Conservation (phyloP, 2,113 vertebrate genomes). For the Daboia siamensis region DNA sequence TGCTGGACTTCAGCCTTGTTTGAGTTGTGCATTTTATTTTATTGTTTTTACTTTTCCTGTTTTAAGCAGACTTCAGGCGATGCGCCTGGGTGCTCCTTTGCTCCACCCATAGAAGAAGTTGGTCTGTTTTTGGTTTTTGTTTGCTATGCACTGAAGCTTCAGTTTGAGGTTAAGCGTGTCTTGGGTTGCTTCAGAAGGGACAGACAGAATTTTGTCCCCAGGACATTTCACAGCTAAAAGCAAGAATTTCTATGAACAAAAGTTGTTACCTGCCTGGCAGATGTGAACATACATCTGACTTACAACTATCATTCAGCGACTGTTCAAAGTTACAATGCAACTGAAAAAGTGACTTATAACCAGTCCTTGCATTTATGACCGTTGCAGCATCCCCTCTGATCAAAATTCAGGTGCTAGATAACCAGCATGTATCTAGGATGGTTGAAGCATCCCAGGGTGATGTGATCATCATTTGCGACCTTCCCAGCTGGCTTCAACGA, state of each 20-base stretch:
- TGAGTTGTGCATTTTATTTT: background rate
- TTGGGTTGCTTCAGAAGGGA: background rate
- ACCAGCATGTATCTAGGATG: no score
- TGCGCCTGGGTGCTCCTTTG: background rate
- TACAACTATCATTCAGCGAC: background rate
- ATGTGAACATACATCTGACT: background rate
- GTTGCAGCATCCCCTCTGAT: no score
- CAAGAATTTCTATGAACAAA: background rate
- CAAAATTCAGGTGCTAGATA: no score
- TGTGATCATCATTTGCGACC: no score
- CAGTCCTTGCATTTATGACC: no score
- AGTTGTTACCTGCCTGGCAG: background rate
- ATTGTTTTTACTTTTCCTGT: background rate
- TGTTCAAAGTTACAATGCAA: no score
- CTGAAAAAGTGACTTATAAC: background rate
- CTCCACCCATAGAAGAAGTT: background rate
- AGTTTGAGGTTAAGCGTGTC: background rate
- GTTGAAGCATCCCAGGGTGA: no score
- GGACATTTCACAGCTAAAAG: background rate
- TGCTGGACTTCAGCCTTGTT: background rate
- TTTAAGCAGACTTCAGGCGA: constrained; percentile 12
- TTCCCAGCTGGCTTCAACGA: no score
- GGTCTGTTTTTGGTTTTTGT: background rate
- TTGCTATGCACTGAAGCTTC: background rate
- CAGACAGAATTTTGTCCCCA: no score